phyloP scores from a whole-genome alignment of 2,797 vertebrate genomes.

The Anisognathus igniventris region DNA sequence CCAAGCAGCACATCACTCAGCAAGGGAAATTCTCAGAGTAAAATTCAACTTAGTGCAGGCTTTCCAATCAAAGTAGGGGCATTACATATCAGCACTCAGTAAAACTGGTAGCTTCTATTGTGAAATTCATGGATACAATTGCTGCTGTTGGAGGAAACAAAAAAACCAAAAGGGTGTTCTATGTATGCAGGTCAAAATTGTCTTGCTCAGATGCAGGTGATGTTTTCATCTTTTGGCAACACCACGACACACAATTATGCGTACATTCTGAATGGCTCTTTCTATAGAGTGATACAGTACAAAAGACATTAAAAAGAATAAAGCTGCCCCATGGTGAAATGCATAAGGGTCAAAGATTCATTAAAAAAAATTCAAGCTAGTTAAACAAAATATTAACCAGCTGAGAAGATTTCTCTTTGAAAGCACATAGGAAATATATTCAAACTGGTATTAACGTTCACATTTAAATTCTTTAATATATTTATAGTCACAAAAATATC shows the following conservation, averaged over 20 bases:
- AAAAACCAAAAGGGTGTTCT: fast-evolving
- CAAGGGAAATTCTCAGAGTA: not conserved
- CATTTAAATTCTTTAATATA: not conserved
- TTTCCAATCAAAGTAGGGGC: too few species aligned
- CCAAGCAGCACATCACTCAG: not conserved
- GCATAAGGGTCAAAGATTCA: not conserved
- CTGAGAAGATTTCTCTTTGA: not conserved
- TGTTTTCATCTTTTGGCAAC: not conserved
- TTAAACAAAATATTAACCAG: not conserved
- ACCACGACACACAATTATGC: not conserved
- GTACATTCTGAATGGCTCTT: not conserved
- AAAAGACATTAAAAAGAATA: not conserved
- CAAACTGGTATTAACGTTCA: not conserved
- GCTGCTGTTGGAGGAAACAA: not conserved
- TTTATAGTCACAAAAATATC: not conserved
- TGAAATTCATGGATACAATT: not conserved
- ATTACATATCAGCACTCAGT: not conserved
- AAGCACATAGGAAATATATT: not conserved
- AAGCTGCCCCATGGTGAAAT: not conserved
- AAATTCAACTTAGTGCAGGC: too few species aligned
- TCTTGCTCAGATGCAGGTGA: not conserved
- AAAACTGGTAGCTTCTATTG: not conserved
- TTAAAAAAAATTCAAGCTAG: not conserved
- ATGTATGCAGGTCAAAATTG: not conserved
- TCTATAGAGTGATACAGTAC: not conserved